Conservation (phyloP, 2,113 vertebrate genomes). For the Clinocottus analis region DNA sequence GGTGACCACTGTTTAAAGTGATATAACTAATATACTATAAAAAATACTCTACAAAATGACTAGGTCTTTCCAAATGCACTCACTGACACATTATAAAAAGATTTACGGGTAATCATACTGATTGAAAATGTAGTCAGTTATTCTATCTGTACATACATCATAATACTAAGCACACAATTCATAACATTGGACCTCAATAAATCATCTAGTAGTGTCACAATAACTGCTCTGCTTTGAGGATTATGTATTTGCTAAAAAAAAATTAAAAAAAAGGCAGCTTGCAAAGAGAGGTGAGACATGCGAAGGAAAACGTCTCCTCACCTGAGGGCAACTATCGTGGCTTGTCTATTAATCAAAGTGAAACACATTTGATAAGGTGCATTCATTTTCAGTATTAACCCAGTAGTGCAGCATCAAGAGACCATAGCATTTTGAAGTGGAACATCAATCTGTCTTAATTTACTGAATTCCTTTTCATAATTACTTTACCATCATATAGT, state of each 20-base stretch:
- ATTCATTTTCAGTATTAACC: slow-evolving; percentile 1
- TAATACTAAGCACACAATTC: not conserved
- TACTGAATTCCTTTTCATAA: not conserved
- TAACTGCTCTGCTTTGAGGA: not conserved
- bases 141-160: not conserved
- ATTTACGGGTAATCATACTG: not conserved
- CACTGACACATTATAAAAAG: no score
- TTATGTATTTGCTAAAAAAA: not conserved
- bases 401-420: not conserved
- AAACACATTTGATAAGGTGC: not conserved
- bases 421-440: not conserved
- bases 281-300: not conserved
- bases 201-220: not conserved
- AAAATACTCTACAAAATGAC: not conserved
- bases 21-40: not conserved
- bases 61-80: not conserved
- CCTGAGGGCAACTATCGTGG: not conserved
- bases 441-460: not conserved
- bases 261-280: not conserved
- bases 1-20: not conserved
- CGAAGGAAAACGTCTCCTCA: not conserved
- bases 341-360: not conserved
- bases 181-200: not conserved
- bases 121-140: not conserved
- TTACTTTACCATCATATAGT: not conserved